phyloP scores from a whole-genome alignment of 1,140 invertebrate genomes.

The Trachymyrmex septentrionalis region DNA sequence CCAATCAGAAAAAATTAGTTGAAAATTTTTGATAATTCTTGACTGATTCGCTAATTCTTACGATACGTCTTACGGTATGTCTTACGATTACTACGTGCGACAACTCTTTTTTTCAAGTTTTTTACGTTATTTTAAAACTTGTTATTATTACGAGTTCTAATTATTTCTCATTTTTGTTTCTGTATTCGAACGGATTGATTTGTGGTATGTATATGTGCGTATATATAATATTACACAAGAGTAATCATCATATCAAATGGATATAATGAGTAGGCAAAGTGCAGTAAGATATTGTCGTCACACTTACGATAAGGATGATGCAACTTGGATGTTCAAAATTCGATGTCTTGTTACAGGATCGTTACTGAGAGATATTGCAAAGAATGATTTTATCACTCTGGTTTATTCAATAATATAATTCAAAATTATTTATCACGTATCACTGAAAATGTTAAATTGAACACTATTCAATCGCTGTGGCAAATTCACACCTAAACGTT shows the following conservation, averaged over 20 bases:
- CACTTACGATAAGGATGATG: slow-evolving; percentile 1
- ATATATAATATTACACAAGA: too few relatives aligned
- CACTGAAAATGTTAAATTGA: background rate
- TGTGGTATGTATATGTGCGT: too few relatives aligned
- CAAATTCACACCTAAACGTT: background rate
- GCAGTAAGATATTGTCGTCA: background rate
- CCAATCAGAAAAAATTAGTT: too few relatives aligned
- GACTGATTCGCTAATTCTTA: too few relatives aligned
- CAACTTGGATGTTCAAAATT: background rate
- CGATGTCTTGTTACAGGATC: background rate
- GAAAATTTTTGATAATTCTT: too few relatives aligned
- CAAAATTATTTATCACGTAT: background rate
- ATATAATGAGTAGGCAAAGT: background rate
- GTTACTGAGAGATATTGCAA: background rate
- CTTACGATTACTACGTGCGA: too few relatives aligned
- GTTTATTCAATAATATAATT: slow-evolving; percentile 11
- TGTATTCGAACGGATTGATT: background rate
- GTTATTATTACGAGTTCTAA: background rate
- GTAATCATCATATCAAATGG: background rate
- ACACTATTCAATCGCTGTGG: background rate
- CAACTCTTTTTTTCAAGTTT: background rate
- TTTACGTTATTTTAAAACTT: background rate
- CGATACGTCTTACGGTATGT: too few relatives aligned
- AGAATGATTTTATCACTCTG: background rate
- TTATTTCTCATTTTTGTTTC: background rate